These are phyloP conservation scores for Cremastinae sp. DNA, from an alignment of 2,888 invertebrate genomes.

Conservation along the genomic window DNA sequence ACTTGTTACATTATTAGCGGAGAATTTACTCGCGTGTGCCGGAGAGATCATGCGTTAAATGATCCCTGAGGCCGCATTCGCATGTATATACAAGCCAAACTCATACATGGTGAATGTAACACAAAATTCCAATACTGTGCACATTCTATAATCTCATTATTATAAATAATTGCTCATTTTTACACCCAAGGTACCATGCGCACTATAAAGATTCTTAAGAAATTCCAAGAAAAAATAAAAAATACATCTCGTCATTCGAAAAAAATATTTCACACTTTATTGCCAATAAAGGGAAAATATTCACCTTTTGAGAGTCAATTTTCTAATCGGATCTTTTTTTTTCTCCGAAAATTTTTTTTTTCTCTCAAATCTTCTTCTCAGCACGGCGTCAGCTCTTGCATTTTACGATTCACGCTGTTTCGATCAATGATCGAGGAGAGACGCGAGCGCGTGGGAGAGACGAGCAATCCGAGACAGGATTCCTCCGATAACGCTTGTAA, in stretches of 20 bases:
- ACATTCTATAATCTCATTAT: background rate
- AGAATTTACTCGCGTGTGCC: constrained; percentile 14
- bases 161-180: background rate
- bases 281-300: no score
- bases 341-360: no score
- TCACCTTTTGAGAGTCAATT: no score
- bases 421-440: background rate
- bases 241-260: no score
- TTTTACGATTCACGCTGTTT: constrained; percentile 28
- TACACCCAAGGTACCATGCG: background rate
- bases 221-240: constrained; percentile 1
- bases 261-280: no score
- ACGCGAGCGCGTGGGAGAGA: background rate
- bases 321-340: no score
- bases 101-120: constrained; percentile 39
- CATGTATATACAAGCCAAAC: background rate
- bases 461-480: constrained; percentile 48
- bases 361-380: constrained; percentile 18
- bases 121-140: constrained; percentile 39
- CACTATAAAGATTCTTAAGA: constrained; percentile 23
- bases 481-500: constrained; percentile 50
- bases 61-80: constrained; percentile 41
- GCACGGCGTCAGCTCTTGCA: constrained; percentile 40
- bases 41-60: constrained; percentile 50
- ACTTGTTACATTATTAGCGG: constrained; percentile 47